Conservation (phyloP, 2,113 vertebrate genomes). For the Oreocharis arfaki region DNA sequence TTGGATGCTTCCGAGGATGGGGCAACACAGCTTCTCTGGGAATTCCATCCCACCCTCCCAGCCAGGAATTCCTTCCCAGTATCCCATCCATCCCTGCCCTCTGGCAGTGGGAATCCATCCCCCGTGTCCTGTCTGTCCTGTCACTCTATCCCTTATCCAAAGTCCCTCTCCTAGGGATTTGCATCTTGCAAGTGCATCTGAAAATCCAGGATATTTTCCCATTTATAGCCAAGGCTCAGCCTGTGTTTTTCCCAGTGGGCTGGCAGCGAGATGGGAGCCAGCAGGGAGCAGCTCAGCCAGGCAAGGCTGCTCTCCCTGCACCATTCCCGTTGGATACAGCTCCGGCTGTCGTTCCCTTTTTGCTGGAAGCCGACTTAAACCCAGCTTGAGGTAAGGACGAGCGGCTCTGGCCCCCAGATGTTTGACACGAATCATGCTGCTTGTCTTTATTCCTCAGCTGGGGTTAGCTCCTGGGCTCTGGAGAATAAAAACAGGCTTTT, state of each 20-base stretch:
- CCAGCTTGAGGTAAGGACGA: background rate
- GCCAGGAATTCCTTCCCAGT: background rate
- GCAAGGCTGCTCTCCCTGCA: background rate
- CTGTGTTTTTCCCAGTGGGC: background rate
- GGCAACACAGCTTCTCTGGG: background rate
- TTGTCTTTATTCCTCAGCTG: conserved; percentile 31
- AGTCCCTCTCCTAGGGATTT: background rate
- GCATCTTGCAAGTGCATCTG: background rate
- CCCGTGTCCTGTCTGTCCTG: background rate
- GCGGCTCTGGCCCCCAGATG: conserved; percentile 21
- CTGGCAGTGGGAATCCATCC: background rate
- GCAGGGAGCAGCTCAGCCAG: background rate
- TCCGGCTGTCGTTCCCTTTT: background rate
- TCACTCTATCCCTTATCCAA: background rate
- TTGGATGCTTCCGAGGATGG: background rate
- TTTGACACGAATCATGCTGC: background rate
- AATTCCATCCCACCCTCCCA: background rate
- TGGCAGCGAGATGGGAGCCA: background rate
- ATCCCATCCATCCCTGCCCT: background rate
- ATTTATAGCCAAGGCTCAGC: background rate
- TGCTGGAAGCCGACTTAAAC: background rate
- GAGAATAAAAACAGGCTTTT: background rate
- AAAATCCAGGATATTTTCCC: background rate
- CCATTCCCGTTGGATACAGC: background rate
- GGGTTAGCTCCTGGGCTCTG: background rate